phyloP scores from a whole-genome alignment of 2,113 vertebrate species.

The Bubo bubo region DNA sequence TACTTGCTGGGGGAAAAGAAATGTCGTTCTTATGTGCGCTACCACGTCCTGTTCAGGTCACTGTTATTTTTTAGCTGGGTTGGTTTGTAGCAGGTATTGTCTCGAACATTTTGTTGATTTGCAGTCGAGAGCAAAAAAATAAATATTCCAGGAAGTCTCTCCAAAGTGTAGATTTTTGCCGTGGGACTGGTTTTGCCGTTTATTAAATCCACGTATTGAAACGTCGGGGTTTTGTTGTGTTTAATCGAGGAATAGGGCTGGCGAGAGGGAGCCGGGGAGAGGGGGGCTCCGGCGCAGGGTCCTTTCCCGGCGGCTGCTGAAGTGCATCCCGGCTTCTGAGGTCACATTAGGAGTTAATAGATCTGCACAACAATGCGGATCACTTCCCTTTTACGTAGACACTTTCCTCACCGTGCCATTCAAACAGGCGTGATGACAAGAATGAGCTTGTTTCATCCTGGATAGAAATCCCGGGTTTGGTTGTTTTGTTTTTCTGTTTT shows the following conservation, averaged over 20 bases:
- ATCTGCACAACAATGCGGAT: not conserved
- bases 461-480: not conserved
- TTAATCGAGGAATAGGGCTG: accelerated
- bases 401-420: not conserved
- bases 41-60: not conserved
- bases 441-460: not conserved
- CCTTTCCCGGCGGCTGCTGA: not conserved
- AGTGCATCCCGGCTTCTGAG: not conserved
- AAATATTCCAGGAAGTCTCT: not conserved
- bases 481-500: not conserved
- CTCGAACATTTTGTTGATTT: not conserved
- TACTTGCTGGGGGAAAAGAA: slow-evolving; percentile 10
- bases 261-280: not conserved
- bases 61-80: not conserved
- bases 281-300: not conserved
- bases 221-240: not conserved
- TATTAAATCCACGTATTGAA: not conserved
- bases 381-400: not conserved
- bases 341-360: not conserved
- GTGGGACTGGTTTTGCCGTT: not conserved
- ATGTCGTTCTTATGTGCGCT: not conserved
- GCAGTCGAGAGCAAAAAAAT: not conserved
- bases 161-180: not conserved
- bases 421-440: not conserved
- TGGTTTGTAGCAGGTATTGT: not conserved